Evolutionary conservation across 64 coral and sea anemone genomes (phyloP).

Genomic region (Actinia tenebrosa): DNA sequence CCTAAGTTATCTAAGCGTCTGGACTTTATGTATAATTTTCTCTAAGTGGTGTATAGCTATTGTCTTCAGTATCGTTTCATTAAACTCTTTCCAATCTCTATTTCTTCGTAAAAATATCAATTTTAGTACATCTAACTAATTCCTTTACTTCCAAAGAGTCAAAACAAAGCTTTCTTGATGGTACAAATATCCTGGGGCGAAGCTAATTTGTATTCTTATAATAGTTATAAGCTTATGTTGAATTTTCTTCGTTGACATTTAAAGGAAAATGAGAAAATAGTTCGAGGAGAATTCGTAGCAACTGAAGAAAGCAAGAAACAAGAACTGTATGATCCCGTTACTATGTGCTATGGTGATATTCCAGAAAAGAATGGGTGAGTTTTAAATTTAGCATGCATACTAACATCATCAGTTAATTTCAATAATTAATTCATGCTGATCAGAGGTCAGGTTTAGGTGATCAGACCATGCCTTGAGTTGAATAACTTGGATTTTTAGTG

Average conservation of each 20-base stretch:
- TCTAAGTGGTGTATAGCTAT: too few relatives aligned
- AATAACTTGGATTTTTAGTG: too few relatives aligned
- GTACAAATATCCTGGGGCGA: neutral
- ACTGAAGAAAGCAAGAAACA: constrained; percentile 35
- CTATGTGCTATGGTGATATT: constrained; percentile 78
- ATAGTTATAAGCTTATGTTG: too few relatives aligned
- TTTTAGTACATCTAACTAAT: neutral
- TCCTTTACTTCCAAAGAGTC: neutral
- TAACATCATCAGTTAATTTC: too few relatives aligned
- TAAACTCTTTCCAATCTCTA: too few relatives aligned
- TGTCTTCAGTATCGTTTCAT: too few relatives aligned
- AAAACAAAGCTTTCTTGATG: neutral
- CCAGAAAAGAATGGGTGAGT: constrained; percentile 82
- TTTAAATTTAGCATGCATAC: neutral
- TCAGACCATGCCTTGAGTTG: too few relatives aligned
- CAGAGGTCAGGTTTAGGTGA: too few relatives aligned
- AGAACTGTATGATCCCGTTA: constrained; percentile 57
- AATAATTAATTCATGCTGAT: too few relatives aligned
- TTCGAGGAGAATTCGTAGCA: constrained; percentile 19
- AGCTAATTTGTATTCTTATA: neutral
- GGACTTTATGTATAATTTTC: too few relatives aligned
- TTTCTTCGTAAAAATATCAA: too few relatives aligned
- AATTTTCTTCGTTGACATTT: neutral
- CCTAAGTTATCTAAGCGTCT: too few relatives aligned
- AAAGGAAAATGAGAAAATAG: constrained; percentile 75